phyloP scores from a whole-genome alignment of 2,797 vertebrate species.

The Meda fulgida region DNA sequence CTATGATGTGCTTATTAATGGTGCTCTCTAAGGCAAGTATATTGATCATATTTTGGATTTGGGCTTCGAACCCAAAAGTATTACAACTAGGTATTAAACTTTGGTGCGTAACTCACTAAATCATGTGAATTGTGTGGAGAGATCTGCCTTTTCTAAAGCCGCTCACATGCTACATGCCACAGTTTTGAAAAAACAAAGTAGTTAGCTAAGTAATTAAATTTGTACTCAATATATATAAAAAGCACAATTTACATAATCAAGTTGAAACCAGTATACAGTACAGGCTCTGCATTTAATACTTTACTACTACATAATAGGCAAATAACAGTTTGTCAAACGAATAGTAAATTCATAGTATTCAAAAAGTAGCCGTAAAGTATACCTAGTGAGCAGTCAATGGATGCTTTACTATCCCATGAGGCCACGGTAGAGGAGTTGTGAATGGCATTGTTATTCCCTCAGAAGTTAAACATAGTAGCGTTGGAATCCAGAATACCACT shows the following conservation, averaged over 20 bases:
- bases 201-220: neutral
- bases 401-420: neutral
- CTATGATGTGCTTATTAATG: neutral
- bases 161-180: neutral
- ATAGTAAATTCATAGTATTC: neutral
- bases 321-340: neutral
- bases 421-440: neutral
- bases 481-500: too few species aligned
- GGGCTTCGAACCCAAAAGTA: neutral
- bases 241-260: neutral
- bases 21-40: neutral
- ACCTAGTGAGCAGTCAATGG: neutral
- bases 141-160: neutral
- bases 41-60: conserved; percentile 15
- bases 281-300: neutral
- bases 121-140: neutral
- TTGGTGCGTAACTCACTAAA: neutral
- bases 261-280: neutral
- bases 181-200: too few species aligned
- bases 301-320: neutral
- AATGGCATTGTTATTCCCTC: neutral
- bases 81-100: neutral
- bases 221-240: neutral
- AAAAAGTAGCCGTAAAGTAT: neutral
- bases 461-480: neutral